Percentiles rank a stretch among this genome's conserved stretches.
These are phyloP conservation scores for Chrysolina haemoptera DNA, from an alignment of 2,888 invertebrate genomes.

Conservation along the genomic window DNA sequence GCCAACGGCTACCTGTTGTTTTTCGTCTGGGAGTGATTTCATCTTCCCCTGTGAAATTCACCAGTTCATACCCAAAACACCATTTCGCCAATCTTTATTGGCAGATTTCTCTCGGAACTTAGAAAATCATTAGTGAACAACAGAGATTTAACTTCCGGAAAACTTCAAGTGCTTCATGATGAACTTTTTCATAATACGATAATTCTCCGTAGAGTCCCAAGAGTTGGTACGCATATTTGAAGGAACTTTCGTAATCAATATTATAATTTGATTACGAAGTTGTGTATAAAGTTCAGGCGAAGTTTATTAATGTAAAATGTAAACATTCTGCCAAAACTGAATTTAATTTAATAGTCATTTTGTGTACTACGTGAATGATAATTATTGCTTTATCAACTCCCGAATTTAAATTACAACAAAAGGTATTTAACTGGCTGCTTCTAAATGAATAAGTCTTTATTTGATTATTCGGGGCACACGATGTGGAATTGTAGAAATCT, in stretches of 20 bases:
- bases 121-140: conserved; percentile 27
- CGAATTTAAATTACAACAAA: not conserved
- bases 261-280: conserved; percentile 37
- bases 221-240: conserved; percentile 26
- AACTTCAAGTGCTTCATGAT: conserved; percentile 25
- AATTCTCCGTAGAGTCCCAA: conserved; percentile 21
- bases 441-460: conserved; percentile 4
- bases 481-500: not conserved
- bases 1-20: not conserved
- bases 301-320: conserved; percentile 35
- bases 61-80: not conserved
- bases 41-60: not conserved
- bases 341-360: conserved; percentile 33
- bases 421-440: not conserved
- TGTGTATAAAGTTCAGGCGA: conserved; percentile 25
- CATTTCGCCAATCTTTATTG: conserved; percentile 14
- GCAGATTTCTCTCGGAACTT: conserved; percentile 12
- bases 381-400: conserved; percentile 22
- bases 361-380: conserved; percentile 3
- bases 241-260: conserved; percentile 34
- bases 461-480: not conserved
- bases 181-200: conserved; percentile 35
- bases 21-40: not conserved
- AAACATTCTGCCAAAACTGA: conserved; percentile 31
- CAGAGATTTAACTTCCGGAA: conserved; percentile 16